A percentile compares a stretch with the other conserved stretches of the same genome.
phyloP scores from a whole-genome alignment of 2,113 vertebrate genomes.

The Lagopus muta region DNA sequence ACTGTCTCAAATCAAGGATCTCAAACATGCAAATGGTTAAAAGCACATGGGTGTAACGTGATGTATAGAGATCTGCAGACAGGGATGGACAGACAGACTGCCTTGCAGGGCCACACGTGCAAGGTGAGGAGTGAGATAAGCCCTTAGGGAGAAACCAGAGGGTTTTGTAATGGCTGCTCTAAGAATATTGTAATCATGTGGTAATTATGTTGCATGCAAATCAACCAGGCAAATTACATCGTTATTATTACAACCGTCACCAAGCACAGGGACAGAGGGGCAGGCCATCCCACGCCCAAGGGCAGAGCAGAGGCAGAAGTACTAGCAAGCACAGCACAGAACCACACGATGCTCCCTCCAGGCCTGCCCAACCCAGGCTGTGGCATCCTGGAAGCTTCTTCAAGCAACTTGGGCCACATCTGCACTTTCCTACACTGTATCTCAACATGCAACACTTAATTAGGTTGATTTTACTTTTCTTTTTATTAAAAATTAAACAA shows the following conservation, averaged over 20 bases:
- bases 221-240: slow-evolving; percentile 58
- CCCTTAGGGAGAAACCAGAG: slow-evolving; percentile 30
- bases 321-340: background rate
- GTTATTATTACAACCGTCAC: slow-evolving; percentile 43
- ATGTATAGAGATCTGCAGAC: background rate
- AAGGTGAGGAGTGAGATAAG: background rate
- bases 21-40: background rate
- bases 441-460: background rate
- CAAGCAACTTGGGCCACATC: background rate
- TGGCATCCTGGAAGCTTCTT: background rate
- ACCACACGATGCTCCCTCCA: background rate
- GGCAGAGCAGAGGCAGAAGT: background rate
- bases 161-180: slow-evolving; percentile 25
- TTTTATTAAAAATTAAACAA: background rate
- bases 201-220: slow-evolving; percentile 62
- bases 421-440: background rate
- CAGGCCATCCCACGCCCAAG: background rate
- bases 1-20: background rate
- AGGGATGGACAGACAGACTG: background rate
- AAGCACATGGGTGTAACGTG: rapidly evolving
- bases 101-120: background rate
- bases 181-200: slow-evolving; percentile 67
- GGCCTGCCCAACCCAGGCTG: background rate
- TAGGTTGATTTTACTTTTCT: background rate
- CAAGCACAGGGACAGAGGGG: background rate